These are phyloP conservation scores for Dryococelus australis DNA, from an alignment of 2,888 invertebrate genomes.

Conservation along the genomic window DNA sequence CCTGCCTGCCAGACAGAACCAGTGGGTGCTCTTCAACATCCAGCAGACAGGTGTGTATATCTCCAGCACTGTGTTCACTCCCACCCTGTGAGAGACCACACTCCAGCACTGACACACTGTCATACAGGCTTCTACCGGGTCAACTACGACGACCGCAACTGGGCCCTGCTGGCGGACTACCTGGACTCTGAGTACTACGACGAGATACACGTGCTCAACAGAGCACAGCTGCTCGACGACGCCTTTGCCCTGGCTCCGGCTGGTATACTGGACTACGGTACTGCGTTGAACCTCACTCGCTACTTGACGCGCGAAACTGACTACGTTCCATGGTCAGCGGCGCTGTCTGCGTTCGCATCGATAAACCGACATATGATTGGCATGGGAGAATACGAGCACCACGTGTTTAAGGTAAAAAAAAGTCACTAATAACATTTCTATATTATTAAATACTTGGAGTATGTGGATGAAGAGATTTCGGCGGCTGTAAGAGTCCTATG, in stretches of 20 bases:
- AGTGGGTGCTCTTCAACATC: slow-evolving; percentile 78
- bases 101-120: slow-evolving; percentile 47
- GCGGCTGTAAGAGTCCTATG: too few species aligned
- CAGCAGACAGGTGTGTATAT: slow-evolving; percentile 71
- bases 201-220: slow-evolving; percentile 65
- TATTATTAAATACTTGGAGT: too few species aligned
- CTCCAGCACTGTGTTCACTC: too few species aligned
- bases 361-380: slow-evolving; percentile 46
- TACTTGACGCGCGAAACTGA: slow-evolving; percentile 70
- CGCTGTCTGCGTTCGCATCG: slow-evolving; percentile 60
- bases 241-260: slow-evolving; percentile 71
- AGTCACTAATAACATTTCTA: too few species aligned
- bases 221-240: slow-evolving; percentile 78
- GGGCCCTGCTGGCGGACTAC: slow-evolving; percentile 63
- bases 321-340: slow-evolving; percentile 73
- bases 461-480: too few species aligned
- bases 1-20: slow-evolving; percentile 56
- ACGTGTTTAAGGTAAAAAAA: slow-evolving; percentile 24
- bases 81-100: too few species aligned
- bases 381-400: not conserved
- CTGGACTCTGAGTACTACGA: slow-evolving; percentile 55
- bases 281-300: slow-evolving; percentile 68
- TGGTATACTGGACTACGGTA: slow-evolving; percentile 64
- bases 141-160: slow-evolving; percentile 68
- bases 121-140: slow-evolving; percentile 65